Evolutionary conservation across 2,888 invertebrate species (phyloP), one percentile per base, ranked within the genome.

Genomic region (Acronicta alni): DNA sequence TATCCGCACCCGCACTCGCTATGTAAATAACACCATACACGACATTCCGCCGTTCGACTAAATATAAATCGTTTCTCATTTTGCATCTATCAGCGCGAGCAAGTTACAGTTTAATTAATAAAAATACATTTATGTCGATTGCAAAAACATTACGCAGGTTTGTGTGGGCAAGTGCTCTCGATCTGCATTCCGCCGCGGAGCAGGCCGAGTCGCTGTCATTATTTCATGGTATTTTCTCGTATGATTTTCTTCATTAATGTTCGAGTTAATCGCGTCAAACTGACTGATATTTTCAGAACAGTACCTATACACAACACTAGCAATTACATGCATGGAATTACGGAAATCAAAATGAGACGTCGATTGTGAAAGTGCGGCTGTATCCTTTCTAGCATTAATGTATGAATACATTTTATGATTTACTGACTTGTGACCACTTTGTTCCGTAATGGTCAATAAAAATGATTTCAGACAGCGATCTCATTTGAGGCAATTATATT

Each of bases 1-100:
- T 87, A 89, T 82, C 80, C 79, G 82, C 87, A 88, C 86, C 87
- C 87, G 85, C 82, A 82, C 83, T 86, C 63, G 77, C 88, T 88
- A 84, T 85, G 86, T 89, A 87, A 89, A 90, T 90, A 89, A 77
- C 80, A 82, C 82, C 83, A 82, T 86, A 82, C 88, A 88, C 84
- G 85, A 84, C 83, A 89, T 86, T 86, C 83, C 82, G 57, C 71
- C 70, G 72, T 72, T 68, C 68, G 64, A 67, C 75, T 68, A 78
- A 82, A 82, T 85, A 79, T 75, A 78, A 82, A 83, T 82, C 67
- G 75, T 74, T 80, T 77, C 71, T 79, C 79, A 82, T 79, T 83
- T 81, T 79, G 59, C 73, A 77, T 79, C 66, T 67, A 75, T 62
- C 59, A 63, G 75, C 44, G 62, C 57, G 61, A 75, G 71, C 75